Base-by-base conservation (phyloP, 2,888 invertebrate genomes). In the Megastigmus dorsalis region DNA sequence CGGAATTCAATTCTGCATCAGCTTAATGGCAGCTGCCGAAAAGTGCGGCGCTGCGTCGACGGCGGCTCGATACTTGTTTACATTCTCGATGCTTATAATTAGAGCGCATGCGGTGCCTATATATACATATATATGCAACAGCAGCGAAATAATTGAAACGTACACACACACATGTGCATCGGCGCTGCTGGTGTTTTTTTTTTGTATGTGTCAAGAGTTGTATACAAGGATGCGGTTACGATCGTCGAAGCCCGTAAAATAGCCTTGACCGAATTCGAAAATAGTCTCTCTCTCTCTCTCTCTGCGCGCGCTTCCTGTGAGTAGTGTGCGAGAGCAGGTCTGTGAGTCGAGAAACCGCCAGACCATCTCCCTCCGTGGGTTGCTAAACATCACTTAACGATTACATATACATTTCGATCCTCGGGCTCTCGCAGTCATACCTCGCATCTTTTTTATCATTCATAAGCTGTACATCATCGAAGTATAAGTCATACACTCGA, bases 211-310 rank as follows among this genome's bases (percentile, higher is more conserved):
- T 38, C 9, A 33, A 38, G 13, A 13, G 4, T 13, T 38, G 6
- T 13, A 38, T 18, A 45, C 7, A 18, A 48, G 20, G 23, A 48
- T 48, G 20, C n/a, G 28, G 50, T n/a, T 26, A 28, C 28, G 18
- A n/a, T n/a, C n/a, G n/a, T n/a, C 18, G n/a, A 18, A 2, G 33
- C 10, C 26, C 38, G 43, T 28, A 36, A 7, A 15, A 20, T 68
- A 59, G 36, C 68, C 68, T 68, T 68, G 68, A 60, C 68, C 68
- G 68, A 68, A 20, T 59, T 68, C n/a, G 55, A 55, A n/a, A 20
- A 18, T 48, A 48, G 23, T 6, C 20, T 13, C 38, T 38, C 6
- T 33, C n/a, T 55, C n/a, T 18, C 23, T 23, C 38, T 36, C 18
- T 57, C 4, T 33, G 33, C 7, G 33, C 13, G 13, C n/a, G n/a